Percentiles rank a stretch among this genome's conserved stretches.
Conservation (phyloP, 2,888 invertebrate species). For the Pediacus dermestoides region DNA sequence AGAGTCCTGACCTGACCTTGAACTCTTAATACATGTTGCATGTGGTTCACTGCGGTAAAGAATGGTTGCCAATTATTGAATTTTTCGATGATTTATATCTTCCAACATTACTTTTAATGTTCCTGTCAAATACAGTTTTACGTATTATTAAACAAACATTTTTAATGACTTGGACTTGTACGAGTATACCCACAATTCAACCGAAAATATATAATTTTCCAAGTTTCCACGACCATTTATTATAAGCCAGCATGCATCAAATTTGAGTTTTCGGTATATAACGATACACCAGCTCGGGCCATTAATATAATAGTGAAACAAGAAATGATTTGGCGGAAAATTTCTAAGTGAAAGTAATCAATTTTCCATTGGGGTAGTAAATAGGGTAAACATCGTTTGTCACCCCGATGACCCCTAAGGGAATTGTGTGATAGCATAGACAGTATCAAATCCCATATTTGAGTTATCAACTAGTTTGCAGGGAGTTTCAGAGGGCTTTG, state of each 20-base stretch:
- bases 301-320: no score
- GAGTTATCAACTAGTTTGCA: conserved; percentile 4
- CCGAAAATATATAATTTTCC: no score
- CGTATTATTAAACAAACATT: conserved; percentile 5
- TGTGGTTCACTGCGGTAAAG: conserved; percentile 7
- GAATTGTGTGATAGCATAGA: conserved; percentile 3
- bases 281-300: no score
- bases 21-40: conserved; percentile 2
- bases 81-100: conserved; percentile 9
- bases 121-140: conserved; percentile 6
- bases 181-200: no score
- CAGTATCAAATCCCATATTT: not conserved
- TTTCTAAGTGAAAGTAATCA: no score
- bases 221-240: no score
- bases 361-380: conserved; percentile 1
- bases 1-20: no score
- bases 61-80: conserved; percentile 9
- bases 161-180: conserved; percentile 6
- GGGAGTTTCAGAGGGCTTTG: no score
- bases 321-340: no score
- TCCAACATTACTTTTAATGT: conserved; percentile 5
- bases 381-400: conserved; percentile 2
- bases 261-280: no score
- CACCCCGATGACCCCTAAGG: conserved; percentile 5
- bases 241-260: no score